Evolutionary conservation across 1,140 invertebrate species (phyloP).

Genomic region (Zaprionus ghesquierei): DNA sequence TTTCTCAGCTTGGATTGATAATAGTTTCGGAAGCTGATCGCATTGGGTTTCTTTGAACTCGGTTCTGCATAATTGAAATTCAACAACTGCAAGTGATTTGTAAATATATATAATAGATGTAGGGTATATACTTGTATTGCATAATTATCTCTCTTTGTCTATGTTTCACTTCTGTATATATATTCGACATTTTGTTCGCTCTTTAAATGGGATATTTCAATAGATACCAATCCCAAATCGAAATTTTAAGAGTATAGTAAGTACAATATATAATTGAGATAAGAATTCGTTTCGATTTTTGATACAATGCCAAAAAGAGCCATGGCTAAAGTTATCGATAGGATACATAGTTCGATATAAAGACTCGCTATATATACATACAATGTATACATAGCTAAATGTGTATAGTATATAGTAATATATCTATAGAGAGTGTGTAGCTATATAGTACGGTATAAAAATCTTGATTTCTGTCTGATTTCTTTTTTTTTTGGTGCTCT

Average conservation of each 20-base stretch:
- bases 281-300: slow-evolving; percentile 11
- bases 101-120: slow-evolving; percentile 41
- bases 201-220: background rate
- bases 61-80: slow-evolving; percentile 61
- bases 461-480: slow-evolving; percentile 43
- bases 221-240: slow-evolving; percentile 6
- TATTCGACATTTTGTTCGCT: background rate
- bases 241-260: slow-evolving; percentile 13
- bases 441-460: slow-evolving; percentile 58
- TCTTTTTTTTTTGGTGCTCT: slow-evolving; percentile 53
- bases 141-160: slow-evolving; percentile 25
- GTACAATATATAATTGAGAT: slow-evolving; percentile 10
- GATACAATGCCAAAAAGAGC: slow-evolving; percentile 19
- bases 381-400: slow-evolving; percentile 1
- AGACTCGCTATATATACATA: slow-evolving; percentile 14
- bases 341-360: slow-evolving; percentile 14
- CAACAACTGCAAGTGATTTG: slow-evolving; percentile 68
- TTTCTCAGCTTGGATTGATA: slow-evolving; percentile 53
- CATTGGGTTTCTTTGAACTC: slow-evolving; percentile 38
- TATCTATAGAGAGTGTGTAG: background rate
- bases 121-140: slow-evolving; percentile 45
- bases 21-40: slow-evolving; percentile 41
- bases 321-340: slow-evolving; percentile 35
- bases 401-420: slow-evolving; percentile 2
- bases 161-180: slow-evolving; percentile 19